Base-by-base conservation (phyloP, 2,797 vertebrate genomes). In the Oreortyx pictus region DNA sequence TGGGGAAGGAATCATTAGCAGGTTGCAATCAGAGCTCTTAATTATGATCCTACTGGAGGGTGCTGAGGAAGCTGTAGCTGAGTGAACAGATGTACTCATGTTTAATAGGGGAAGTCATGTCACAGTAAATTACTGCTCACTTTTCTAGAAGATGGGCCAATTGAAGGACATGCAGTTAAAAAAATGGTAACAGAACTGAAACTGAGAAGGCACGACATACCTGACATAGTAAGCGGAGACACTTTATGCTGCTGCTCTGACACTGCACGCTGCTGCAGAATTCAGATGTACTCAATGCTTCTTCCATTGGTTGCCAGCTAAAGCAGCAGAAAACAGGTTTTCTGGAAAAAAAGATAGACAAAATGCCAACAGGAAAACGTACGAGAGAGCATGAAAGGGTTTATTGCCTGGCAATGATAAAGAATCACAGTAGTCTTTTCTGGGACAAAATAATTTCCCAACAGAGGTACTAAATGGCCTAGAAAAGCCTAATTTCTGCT, bases 11-110 rank as follows among this genome's bases (percentile, higher is more conserved):
- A 81, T 92, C 85, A 92, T 93, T 95, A 94, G 70, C 79, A 91
- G 66, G 87, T 88, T 92, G 85, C 89, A 94, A 91, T 96, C 87
- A 92, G 73, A 95, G 80, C 82, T 92, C 89, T 94, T 93, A 95
- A 96, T 96, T 95, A 95, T 33, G 56, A 86, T 73, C 76, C 70
- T 95, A 17, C 82, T 88, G 85, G 91, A 89, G 87, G 92, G 79
- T 91, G 85, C 83, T 91, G 85, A 88, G 82, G 56, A 95, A 92
- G 76, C 66, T 20, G 74, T 83, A 88, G 87, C 91, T 89, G 85
- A 94, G 76, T 52, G 73, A 94, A 93, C 85, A 94, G 91, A 93
- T 91, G 89, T 70, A 91, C 59, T 86, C 23, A 83, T 93, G 95
- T 92, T 93, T 95, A 95, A 94, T 75, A 91, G 79, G 49, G 70